These are phyloP conservation scores for Elaeidobius kamerunicus DNA, from an alignment of 2,888 invertebrate species.

Conservation along the genomic window DNA sequence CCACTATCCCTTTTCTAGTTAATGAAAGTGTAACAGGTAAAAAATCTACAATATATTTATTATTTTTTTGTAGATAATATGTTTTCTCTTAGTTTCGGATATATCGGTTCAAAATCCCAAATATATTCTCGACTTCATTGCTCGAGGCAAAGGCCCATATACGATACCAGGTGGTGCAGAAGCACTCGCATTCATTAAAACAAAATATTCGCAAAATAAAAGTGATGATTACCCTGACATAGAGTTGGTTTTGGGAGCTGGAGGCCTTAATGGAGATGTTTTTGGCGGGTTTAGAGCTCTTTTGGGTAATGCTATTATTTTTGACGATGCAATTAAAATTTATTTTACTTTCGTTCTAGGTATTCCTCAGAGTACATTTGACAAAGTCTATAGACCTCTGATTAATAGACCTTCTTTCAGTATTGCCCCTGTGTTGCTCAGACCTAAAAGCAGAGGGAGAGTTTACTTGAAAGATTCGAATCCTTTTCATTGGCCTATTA, in stretches of 20 bases:
- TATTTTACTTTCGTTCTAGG: conserved; percentile 11
- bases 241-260: conserved; percentile 75
- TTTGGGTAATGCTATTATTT: conserved; percentile 51
- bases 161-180: conserved; percentile 75
- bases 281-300: conserved; percentile 64
- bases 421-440: conserved; percentile 69
- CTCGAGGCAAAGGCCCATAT: conserved; percentile 65
- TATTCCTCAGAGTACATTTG: conserved; percentile 59
- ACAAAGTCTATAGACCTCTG: conserved; percentile 55
- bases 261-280: conserved; percentile 71
- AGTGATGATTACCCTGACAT: conserved; percentile 67
- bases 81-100: conserved; percentile 59
- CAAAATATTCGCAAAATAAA: conserved; percentile 53
- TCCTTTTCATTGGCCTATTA: conserved; percentile 72
- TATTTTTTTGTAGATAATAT: conserved; percentile 1
- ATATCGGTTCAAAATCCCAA: conserved; percentile 53
- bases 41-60: neutral
- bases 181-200: conserved; percentile 71
- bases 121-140: conserved; percentile 60
- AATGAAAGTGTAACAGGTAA: conserved; percentile 60
- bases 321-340: neutral
- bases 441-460: conserved; percentile 72
- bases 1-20: conserved; percentile 68
- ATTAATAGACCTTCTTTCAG: conserved; percentile 59
- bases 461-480: conserved; percentile 66